These are phyloP conservation scores for Rhagium mordax DNA, from an alignment of 2,888 invertebrate species.

Conservation along the genomic window DNA sequence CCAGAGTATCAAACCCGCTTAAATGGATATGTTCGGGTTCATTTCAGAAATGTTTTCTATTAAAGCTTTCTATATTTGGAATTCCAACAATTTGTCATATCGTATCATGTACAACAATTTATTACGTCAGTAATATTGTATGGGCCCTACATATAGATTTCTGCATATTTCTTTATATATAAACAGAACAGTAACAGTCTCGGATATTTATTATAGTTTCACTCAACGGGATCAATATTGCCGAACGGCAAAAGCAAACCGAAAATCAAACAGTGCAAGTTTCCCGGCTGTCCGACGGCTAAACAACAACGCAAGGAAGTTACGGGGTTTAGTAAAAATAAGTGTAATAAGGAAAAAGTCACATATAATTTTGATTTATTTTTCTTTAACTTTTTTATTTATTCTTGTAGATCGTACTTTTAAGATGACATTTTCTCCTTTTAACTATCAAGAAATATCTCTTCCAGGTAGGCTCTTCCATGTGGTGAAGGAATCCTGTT, in stretches of 20 bases:
- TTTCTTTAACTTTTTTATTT: too few relatives aligned
- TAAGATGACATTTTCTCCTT: too few relatives aligned
- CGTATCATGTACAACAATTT: slow-evolving; percentile 5
- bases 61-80: slow-evolving; percentile 43
- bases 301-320: too few relatives aligned
- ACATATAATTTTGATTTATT: too few relatives aligned
- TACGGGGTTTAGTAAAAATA: too few relatives aligned
- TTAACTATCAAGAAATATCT: too few relatives aligned
- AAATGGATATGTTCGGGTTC: slow-evolving; percentile 58
- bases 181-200: not conserved
- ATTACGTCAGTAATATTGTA: not conserved
- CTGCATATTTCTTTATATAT: not conserved
- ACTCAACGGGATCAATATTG: not conserved
- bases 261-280: too few relatives aligned
- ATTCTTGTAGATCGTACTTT: too few relatives aligned
- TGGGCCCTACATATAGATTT: not conserved
- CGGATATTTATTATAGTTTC: not conserved
- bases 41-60: slow-evolving; percentile 57
- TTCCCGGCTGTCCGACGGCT: too few relatives aligned
- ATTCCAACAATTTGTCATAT: slow-evolving; percentile 32
- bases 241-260: not conserved
- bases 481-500: too few relatives aligned
- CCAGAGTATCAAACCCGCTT: slow-evolving; percentile 62
- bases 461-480: too few relatives aligned
- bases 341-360: too few relatives aligned